Evolutionary conservation across 1,140 invertebrate genomes (phyloP), one percentile per base, ranked within the genome.

Genomic region (Musca vetustissima): DNA sequence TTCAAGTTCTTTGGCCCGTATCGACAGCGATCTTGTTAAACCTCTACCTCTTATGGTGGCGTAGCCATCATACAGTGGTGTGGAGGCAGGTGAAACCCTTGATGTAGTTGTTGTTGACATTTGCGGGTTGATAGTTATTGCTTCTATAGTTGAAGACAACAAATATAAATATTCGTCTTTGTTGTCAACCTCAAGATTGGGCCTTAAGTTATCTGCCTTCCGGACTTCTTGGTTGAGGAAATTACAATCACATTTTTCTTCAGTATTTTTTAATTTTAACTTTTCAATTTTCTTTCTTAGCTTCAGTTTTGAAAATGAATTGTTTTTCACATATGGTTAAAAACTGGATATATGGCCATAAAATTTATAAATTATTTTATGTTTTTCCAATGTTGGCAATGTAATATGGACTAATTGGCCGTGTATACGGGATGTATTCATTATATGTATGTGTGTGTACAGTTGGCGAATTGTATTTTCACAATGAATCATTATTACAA

Each of bases 21-120:
- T 80, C 17, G 78, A 81, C 68, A 83, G 85, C 77, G 83, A 86
- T 70, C 86, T 84, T 28, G 85, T 86, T 6, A 82, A 36, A 1
- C 80, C 80, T 9, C 80, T 73, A 13, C 89, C 86, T 67, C 92
- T 85, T 68, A 93, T 91, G 1, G 92, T 93, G 50, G 91, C 91
- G 82, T 92, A 93, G 49, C 92, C 91, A 80, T 93, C 91, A 79
- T 92, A 88, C 15, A 93, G 88, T 50, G 89, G 88, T 67, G 87
- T 88, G 65, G 75, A 53, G 7, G 76, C 85, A 78, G 78, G 84
- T 83, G 72, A 84, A 76, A 69, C 77, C 69, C 70, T 83, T 77
- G 69, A 84, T 77, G 65, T 83, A 67, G 78, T 50, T 17, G 77
- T 80, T 43, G 78, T 72, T 8, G 78, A 72, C 57, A 64, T 70